Percentiles rank a stretch among this genome's conserved stretches.
Evolutionary conservation across 2,797 vertebrate species (phyloP).

Genomic region (Semotilus atromaculatus): DNA sequence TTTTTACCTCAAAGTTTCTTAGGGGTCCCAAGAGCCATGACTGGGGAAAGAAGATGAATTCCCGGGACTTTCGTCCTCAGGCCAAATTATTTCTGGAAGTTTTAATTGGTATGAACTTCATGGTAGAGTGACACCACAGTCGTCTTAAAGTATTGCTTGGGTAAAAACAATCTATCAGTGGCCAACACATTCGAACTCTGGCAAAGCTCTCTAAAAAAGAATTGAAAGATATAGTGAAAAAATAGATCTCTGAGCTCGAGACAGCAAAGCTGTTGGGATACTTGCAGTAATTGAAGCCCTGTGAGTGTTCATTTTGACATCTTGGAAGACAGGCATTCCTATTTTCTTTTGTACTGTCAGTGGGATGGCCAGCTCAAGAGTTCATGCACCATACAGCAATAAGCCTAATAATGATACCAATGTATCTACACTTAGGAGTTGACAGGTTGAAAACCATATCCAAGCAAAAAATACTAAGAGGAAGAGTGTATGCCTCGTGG

Average conservation of each 20-base stretch:
- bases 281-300: constrained; percentile 23
- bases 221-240: constrained; percentile 1
- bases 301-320: constrained; percentile 27
- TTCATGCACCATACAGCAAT: constrained; percentile 1
- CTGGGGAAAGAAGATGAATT: background rate
- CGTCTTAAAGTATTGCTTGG: constrained; percentile 1
- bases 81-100: background rate
- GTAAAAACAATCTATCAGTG: constrained; percentile 29
- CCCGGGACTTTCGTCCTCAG: background rate
- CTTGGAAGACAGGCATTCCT: constrained; percentile 23
- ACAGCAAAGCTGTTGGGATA: constrained; percentile 15
- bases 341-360: constrained; percentile 3
- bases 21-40: background rate
- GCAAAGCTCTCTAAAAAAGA: constrained; percentile 11
- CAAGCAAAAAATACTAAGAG: background rate
- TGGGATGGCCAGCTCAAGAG: background rate
- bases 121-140: background rate
- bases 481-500: background rate
- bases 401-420: background rate
- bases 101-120: constrained; percentile 28
- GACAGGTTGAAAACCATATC: background rate
- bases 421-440: background rate
- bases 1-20: background rate
- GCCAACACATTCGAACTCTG: background rate
- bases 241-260: constrained; percentile 2